Conservation (phyloP, 2,888 invertebrate species). For the Acutogordius australiensis region DNA sequence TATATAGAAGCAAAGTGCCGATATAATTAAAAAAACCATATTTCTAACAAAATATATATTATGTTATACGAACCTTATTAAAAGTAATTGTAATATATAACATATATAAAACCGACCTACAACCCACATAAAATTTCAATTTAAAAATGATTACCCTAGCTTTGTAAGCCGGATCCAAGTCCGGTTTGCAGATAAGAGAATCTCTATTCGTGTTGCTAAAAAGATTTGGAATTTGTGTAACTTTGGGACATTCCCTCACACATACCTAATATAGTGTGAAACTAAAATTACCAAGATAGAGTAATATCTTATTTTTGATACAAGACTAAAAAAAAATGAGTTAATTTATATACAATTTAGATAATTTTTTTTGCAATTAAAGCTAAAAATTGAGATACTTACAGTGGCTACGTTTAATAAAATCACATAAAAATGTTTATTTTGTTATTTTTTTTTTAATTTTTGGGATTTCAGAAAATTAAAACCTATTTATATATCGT, state of each 20-base stretch:
- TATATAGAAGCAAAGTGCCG: too few relatives aligned
- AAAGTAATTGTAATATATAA: too few relatives aligned
- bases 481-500: too few relatives aligned
- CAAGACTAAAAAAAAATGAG: not conserved
- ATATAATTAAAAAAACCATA: too few relatives aligned
- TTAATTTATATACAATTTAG: not conserved
- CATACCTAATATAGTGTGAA: too few relatives aligned
- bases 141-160: not conserved
- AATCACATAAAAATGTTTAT: not conserved
- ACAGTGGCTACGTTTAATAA: too few relatives aligned
- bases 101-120: too few relatives aligned
- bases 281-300: too few relatives aligned
- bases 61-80: too few relatives aligned
- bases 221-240: not conserved
- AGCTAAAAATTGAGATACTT: not conserved
- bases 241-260: slow-evolving; percentile 18
- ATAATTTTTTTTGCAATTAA: not conserved
- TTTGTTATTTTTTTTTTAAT: too few relatives aligned
- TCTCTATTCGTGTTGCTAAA: not conserved
- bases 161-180: not conserved
- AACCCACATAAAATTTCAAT: not conserved
- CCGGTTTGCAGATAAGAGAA: not conserved
- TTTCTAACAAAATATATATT: too few relatives aligned
- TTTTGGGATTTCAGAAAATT: too few relatives aligned
- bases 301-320: not conserved